Conservation (phyloP, 1,140 invertebrate species). For the Harlomillsia oculata region DNA sequence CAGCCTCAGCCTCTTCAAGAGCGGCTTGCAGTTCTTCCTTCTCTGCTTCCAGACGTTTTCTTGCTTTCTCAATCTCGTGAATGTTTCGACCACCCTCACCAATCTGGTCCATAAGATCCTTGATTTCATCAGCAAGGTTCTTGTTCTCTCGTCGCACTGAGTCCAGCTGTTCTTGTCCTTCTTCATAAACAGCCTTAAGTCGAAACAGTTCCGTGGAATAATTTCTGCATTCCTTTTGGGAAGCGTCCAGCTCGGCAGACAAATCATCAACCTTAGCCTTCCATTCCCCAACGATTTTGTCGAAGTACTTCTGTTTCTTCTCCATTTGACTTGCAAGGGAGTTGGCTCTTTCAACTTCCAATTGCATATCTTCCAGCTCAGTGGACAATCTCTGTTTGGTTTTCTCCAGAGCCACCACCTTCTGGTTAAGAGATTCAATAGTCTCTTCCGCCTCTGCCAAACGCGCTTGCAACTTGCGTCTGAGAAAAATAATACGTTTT, state of each 20-base stretch:
- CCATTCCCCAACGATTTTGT: conserved; percentile 99
- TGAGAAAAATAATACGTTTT: conserved; percentile 19
- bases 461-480: conserved; percentile 86
- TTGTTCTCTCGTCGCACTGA: conserved; percentile 98
- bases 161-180: conserved; percentile 92
- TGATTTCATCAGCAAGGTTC: conserved; percentile 95
- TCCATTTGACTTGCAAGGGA: conserved; percentile 91
- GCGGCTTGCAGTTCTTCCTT: conserved; percentile 98
- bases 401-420: conserved; percentile 92
- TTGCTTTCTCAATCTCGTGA: conserved; percentile 96
- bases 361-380: conserved; percentile 94
- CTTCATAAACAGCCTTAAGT: conserved; percentile 94
- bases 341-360: conserved; percentile 94
- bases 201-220: conserved; percentile 99
- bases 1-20: conserved; percentile 95
- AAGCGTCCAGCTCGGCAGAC: conserved; percentile 90
- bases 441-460: conserved; percentile 94
- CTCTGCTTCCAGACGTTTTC: conserved; percentile 94
- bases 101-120: conserved; percentile 96
- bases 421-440: conserved; percentile 93
- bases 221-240: conserved; percentile 97
- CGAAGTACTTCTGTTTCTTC: conserved; percentile 99
- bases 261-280: conserved; percentile 98
- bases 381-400: conserved; percentile 90
- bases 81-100: conserved; percentile 97